Conservation (phyloP, 1,140 invertebrate genomes). For the Drosophila baimaii region DNA sequence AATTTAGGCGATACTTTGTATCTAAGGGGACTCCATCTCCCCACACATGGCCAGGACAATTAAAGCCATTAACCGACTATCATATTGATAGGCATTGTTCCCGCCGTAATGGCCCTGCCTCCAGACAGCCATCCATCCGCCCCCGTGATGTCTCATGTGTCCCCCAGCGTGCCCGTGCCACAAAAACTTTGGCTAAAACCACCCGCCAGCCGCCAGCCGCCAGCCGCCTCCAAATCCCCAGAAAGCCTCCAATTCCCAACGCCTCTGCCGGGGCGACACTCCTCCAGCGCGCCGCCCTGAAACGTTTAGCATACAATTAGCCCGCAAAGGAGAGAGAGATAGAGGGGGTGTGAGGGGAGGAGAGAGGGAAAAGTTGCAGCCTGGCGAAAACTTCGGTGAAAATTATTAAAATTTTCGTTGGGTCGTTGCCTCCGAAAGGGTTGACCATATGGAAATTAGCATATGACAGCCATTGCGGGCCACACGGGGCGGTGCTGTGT, state of each 20-base stretch:
- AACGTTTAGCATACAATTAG: constrained; percentile 82
- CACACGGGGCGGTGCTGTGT: not conserved
- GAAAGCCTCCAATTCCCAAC: constrained; percentile 39
- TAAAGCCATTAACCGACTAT: constrained; percentile 75
- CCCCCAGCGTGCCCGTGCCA: constrained; percentile 31
- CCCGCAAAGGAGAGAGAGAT: constrained; percentile 60
- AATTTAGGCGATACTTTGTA: constrained; percentile 11
- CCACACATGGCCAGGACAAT: constrained; percentile 42
- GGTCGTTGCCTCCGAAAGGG: constrained; percentile 67
- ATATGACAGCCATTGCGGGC: constrained; percentile 70
- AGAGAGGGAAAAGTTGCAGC: constrained; percentile 36
- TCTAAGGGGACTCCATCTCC: constrained; percentile 11
- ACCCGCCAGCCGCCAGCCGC: too few species aligned
- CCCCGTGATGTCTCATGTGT: constrained; percentile 59
- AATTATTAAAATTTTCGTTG: constrained; percentile 81
- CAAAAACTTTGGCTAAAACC: constrained; percentile 66
- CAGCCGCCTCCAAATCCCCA: constrained; percentile 43
- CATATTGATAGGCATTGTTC: constrained; percentile 62
- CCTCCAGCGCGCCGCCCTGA: constrained; percentile 29
- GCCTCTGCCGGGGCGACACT: constrained; percentile 16
- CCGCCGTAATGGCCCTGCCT: not conserved
- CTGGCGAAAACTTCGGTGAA: constrained; percentile 73
- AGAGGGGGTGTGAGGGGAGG: too few species aligned
- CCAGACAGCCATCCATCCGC: constrained; percentile 2
- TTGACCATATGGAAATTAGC: constrained; percentile 83